Base-by-base conservation (phyloP, 2,113 vertebrate species). In the Asarcornis scutulata region DNA sequence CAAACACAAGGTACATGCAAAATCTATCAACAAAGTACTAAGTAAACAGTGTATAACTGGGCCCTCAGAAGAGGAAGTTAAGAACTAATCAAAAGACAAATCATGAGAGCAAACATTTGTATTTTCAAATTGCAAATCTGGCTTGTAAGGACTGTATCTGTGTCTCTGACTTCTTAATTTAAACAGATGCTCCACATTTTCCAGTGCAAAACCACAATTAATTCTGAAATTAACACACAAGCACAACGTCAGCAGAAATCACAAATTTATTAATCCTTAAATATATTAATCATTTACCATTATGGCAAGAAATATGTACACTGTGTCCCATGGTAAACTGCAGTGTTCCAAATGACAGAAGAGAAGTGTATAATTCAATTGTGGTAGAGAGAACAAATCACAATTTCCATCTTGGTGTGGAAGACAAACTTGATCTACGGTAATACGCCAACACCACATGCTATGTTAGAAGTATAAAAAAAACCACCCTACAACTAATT, bases 251-350 rank as follows among this genome's bases (percentile, higher is more conserved):
- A 98, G 98, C 98, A 98, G 98, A 98, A 99, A 98, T 98, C 98
- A 99, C 98, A 98, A 98, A 98, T 99, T 99, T 99, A 98, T 98
- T 98, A 97, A 98, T 97, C 98, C 96, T 98, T 98, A 98, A 98
- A 98, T 98, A 98, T 98, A 98, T 98, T 97, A 96, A 95, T 98
- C 97, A 98, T 98, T 98, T 98, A 98, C 97, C 98, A 97, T 98
- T 98, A 98, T 97, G 98, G 97, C 98, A 98, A 98, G 98, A 98
- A 98, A 97, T 98, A 98, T 98, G 96, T 98, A 98, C 98, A 98
- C 97, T 98, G 98, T 98, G 96, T 98, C 97, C 97, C 98, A 98
- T 96, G 96, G 94, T 97, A 98, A 98, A 98, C 95, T 96, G 98
- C 98, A 98, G 98, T 98, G 98, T 98, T 98, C 92, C 97, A 97